Percentiles rank a stretch among this genome's conserved stretches.
These are phyloP conservation scores for Uloborus plumipes DNA, from an alignment of 2,888 invertebrate species.

Conservation along the genomic window DNA sequence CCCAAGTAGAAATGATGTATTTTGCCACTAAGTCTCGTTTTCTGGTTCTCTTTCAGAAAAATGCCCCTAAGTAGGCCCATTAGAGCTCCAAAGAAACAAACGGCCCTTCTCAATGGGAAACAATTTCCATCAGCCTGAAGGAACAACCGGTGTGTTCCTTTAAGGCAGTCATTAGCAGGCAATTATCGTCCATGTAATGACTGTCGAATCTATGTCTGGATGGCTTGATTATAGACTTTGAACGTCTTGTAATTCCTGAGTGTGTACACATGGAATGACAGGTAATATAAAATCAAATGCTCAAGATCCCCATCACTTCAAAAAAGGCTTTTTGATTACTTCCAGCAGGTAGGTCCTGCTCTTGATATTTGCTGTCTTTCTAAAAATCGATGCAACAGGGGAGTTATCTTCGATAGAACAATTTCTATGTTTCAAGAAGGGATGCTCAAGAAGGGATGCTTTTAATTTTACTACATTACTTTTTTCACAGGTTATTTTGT, in stretches of 20 bases:
- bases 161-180: slow-evolving; percentile 47
- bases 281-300: slow-evolving; percentile 9
- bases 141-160: background rate
- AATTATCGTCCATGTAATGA: slow-evolving; percentile 51
- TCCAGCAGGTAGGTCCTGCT: too few species aligned
- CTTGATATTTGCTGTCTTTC: too few species aligned
- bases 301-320: background rate
- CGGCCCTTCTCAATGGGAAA: slow-evolving; percentile 24
- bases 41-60: too few species aligned
- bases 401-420: too few species aligned
- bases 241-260: slow-evolving; percentile 22
- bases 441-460: too few species aligned
- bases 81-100: background rate
- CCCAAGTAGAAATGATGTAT: too few species aligned
- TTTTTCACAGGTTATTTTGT: background rate
- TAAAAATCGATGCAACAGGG: too few species aligned
- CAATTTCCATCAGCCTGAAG: slow-evolving; percentile 22
- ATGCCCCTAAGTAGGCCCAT: too few species aligned
- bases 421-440: too few species aligned
- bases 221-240: slow-evolving; percentile 27
- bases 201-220: slow-evolving; percentile 27
- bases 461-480: background rate
- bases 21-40: too few species aligned
- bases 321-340: background rate
- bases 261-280: slow-evolving; percentile 4